Conservation (phyloP, 2,888 invertebrate species). For the Cyaniris semiargus region DNA sequence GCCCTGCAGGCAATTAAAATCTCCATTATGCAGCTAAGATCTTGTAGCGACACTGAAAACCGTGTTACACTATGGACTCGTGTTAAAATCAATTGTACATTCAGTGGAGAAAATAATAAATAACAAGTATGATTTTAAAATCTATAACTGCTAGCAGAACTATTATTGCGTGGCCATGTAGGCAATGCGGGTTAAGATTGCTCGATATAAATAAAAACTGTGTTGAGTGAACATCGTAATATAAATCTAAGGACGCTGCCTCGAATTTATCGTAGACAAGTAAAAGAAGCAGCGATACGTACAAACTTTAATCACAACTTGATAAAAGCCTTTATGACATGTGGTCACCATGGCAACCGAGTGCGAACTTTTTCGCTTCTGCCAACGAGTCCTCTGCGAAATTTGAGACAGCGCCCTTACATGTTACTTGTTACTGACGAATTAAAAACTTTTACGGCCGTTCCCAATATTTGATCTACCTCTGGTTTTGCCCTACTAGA, state of each 20-base stretch:
- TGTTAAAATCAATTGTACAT: slow-evolving; percentile 14
- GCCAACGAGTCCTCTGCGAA: not conserved
- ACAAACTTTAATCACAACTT: no score
- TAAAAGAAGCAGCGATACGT: no score
- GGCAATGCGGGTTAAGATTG: not conserved
- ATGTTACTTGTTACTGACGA: not conserved
- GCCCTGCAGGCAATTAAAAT: slow-evolving; percentile 36
- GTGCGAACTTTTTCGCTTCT: not conserved
- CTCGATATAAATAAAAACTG: not conserved
- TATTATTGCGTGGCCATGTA: slow-evolving; percentile 51
- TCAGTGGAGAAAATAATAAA: slow-evolving; percentile 37
- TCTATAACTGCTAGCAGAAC: slow-evolving; percentile 54
- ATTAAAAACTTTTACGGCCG: not conserved
- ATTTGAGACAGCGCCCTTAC: not conserved
- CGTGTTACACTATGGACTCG: not conserved
- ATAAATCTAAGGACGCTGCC: no score
- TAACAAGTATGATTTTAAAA: slow-evolving; percentile 37
- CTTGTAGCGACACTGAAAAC: slow-evolving; percentile 24
- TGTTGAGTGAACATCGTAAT: no score
- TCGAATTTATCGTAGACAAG: no score
- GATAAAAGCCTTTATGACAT: no score
- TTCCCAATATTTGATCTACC: no score
- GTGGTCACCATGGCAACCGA: not conserved
- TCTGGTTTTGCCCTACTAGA: no score
- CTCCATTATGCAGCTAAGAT: slow-evolving; percentile 33